Evolutionary conservation across 1,140 invertebrate genomes (phyloP).

Genomic region (Batillaria attramentaria): DNA sequence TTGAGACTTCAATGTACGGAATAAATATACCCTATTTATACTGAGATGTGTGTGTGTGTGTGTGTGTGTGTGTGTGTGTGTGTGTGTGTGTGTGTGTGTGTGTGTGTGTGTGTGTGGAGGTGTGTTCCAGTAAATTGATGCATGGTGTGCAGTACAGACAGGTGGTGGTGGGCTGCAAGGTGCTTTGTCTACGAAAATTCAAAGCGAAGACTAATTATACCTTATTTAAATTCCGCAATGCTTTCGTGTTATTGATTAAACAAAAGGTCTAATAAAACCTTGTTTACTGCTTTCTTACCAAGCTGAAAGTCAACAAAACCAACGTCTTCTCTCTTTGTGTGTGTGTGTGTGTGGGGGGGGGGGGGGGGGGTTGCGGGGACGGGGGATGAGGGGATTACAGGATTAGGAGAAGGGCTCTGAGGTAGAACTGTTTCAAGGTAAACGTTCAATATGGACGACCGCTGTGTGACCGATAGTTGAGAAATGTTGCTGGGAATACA

Average conservation of each 20-base stretch:
- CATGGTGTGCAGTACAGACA: not conserved
- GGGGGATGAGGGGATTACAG: not conserved
- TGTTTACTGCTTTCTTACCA: not conserved
- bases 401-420: not conserved
- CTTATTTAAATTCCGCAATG: not conserved
- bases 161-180: not conserved
- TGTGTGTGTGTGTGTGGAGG: no score
- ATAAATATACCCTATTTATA: not conserved
- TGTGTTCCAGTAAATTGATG: not conserved
- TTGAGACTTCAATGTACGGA: no score
- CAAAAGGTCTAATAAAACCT: not conserved
- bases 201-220: not conserved
- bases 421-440: not conserved
- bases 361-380: no score
- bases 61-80: constrained; percentile 2
- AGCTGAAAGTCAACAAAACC: not conserved
- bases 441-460: not conserved
- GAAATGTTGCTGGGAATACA: not conserved
- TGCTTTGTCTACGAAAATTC: not conserved
- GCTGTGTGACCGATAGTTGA: not conserved
- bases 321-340: not conserved
- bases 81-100: not conserved
- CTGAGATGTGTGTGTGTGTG: not conserved
- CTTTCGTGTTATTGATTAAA: not conserved
- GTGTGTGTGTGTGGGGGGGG: not conserved